Conservation (phyloP, 2,888 invertebrate species). For the Halictus ligatus region DNA sequence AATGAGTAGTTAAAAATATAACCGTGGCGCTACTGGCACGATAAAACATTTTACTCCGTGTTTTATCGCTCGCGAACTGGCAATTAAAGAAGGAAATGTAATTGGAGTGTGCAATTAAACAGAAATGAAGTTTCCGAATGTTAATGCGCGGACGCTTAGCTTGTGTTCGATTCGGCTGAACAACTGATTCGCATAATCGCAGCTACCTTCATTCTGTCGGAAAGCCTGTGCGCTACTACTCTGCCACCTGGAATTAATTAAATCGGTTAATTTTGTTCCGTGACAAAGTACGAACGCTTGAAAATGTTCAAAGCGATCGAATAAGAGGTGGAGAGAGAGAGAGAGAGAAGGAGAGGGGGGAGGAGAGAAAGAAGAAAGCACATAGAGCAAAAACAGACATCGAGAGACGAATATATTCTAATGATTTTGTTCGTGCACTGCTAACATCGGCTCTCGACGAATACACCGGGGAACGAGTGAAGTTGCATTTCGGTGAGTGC, state of each 20-base stretch:
- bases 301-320: background rate
- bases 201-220: slow-evolving; percentile 23
- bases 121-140: background rate
- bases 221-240: slow-evolving; percentile 7
- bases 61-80: background rate
- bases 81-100: background rate
- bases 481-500: slow-evolving; percentile 39
- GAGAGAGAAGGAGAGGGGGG: background rate
- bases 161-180: background rate
- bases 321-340: background rate
- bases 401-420: slow-evolving; percentile 1
- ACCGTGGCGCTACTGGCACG: background rate
- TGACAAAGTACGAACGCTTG: background rate
- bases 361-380: background rate
- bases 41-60: background rate
- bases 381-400: background rate
- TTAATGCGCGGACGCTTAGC: background rate
- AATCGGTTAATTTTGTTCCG: slow-evolving; percentile 17
- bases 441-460: slow-evolving; percentile 5
- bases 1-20: background rate
- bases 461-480: background rate
- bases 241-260: slow-evolving; percentile 18
- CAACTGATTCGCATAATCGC: background rate
- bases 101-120: background rate
- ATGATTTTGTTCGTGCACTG: slow-evolving; percentile 14